phyloP scores from a whole-genome alignment of 1,140 invertebrate genomes.

The Drosophila leontia region DNA sequence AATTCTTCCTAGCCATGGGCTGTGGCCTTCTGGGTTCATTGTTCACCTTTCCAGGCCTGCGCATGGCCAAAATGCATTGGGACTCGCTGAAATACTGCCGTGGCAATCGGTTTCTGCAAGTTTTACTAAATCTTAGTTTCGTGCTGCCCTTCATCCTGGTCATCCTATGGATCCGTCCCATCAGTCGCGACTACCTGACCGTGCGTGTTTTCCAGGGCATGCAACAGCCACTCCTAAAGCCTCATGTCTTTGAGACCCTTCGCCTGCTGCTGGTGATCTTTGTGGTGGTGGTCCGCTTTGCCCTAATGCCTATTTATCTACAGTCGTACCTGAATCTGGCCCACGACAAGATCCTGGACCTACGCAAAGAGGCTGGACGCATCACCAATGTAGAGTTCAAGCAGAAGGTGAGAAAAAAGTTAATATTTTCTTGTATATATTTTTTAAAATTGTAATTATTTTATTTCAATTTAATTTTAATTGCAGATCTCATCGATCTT shows the following conservation, averaged over 20 bases:
- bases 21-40: conserved; percentile 95
- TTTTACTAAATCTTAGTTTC: conserved; percentile 94
- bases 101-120: conserved; percentile 88
- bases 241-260: conserved; percentile 91
- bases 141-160: conserved; percentile 93
- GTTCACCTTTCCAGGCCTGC: conserved; percentile 97
- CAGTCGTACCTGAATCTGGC: conserved; percentile 98
- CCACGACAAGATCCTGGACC: conserved; percentile 91
- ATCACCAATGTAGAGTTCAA: conserved; percentile 97
- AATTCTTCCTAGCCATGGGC: conserved; percentile 94
- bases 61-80: conserved; percentile 97
- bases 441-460: too few relatives aligned
- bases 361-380: conserved; percentile 96
- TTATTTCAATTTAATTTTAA: too few relatives aligned
- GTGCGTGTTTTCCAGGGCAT: conserved; percentile 91
- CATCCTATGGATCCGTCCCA: conserved; percentile 95
- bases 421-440: too few relatives aligned
- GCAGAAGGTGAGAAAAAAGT: conserved; percentile 88
- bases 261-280: conserved; percentile 91
- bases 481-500: conserved; percentile 95
- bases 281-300: conserved; percentile 90
- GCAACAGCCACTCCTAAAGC: conserved; percentile 90
- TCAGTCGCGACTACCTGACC: conserved; percentile 94
- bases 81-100: conserved; percentile 92
- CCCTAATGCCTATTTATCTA: conserved; percentile 94